Base-by-base conservation (phyloP, 2,888 invertebrate genomes). In the Agrochola lota region DNA sequence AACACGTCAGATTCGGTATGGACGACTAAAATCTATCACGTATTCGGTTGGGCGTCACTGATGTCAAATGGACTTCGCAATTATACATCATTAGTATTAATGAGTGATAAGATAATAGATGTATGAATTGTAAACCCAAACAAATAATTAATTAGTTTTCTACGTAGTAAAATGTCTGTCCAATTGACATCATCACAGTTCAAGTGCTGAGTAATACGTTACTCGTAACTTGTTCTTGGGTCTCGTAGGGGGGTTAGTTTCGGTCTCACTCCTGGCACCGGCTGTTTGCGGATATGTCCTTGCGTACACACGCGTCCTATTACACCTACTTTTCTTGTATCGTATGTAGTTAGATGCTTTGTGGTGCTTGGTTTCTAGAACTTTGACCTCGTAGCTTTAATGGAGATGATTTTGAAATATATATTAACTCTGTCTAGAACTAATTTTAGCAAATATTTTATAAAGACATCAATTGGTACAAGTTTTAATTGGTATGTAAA, bases 1-100 rank as follows among this genome's bases (percentile, higher is more conserved):
- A 97, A 91, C 97, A 97, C 94, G 96, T 97, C 90, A 95, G 96
- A 93, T 97, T 97, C 91, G 97, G 97, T 97, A 97, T 96, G 97
- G 91, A 91, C 85, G 88, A 88, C 85, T 85, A 83, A 86, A 88
- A 74, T 86, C 78, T 86, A 89, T 87, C 89, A 91, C 92, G 77
- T 83, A 84, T 93, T 93, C 93, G 89, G 89, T 91, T 93, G 92
- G 85, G 90, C 91, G 92, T 91, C 84, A 86, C 88, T 93, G 91
- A 92, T 92, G 91, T 91, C 85, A 90, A 91, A 89, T 92, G 91
- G 91, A 81, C 78, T 71, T 84, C 67, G 87, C 74, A 78, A 78
- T 84, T 72, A 64, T 86, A 78, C 86, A 83, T 78, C 66, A 70
- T 86, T 84, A 84, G 70, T 69, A 68, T 68, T 40, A 17, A 46